These are phyloP conservation scores for Stegophylla sp. DNA, from an alignment of 2,888 invertebrate species.

Conservation along the genomic window DNA sequence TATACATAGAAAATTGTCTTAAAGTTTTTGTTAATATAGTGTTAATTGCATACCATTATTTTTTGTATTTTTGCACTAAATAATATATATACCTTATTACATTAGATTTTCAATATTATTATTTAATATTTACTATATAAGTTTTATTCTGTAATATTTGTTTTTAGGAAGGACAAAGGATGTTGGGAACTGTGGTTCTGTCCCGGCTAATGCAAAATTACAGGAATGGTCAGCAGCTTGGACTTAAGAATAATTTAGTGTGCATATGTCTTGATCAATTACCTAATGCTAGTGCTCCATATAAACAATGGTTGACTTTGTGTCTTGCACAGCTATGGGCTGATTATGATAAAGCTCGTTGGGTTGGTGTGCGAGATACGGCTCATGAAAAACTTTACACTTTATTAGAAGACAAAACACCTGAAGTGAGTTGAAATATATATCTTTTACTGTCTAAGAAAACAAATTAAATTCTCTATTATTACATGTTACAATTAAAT, in stretches of 20 bases:
- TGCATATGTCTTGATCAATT: conserved; percentile 92
- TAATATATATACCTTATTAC: no score
- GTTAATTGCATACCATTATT: no score
- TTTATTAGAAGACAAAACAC: conserved; percentile 79
- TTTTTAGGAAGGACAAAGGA: conserved; percentile 80
- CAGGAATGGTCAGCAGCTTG: conserved; percentile 86
- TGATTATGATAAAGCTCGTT: conserved; percentile 84
- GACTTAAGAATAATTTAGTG: conserved; percentile 86
- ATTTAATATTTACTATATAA: background rate
- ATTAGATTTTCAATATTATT: background rate
- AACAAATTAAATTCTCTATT: no score
- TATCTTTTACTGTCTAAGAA: no score
- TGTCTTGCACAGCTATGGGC: conserved; percentile 91
- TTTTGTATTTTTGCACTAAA: no score
- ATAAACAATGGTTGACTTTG: conserved; percentile 89
- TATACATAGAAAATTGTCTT: no score
- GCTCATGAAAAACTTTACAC: conserved; percentile 94
- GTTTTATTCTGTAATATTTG: no score
- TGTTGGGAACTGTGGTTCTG: conserved; percentile 92
- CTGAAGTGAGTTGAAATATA: conserved; percentile 73
- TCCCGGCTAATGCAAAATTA: conserved; percentile 92
- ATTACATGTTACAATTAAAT: no score
- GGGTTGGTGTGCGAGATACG: conserved; percentile 93
- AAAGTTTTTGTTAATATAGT: background rate
- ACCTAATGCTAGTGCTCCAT: conserved; percentile 72